A percentile compares a stretch with the other conserved stretches of the same genome.
phyloP scores from a whole-genome alignment of 2,888 invertebrate species.

The Euphydryas editha region DNA sequence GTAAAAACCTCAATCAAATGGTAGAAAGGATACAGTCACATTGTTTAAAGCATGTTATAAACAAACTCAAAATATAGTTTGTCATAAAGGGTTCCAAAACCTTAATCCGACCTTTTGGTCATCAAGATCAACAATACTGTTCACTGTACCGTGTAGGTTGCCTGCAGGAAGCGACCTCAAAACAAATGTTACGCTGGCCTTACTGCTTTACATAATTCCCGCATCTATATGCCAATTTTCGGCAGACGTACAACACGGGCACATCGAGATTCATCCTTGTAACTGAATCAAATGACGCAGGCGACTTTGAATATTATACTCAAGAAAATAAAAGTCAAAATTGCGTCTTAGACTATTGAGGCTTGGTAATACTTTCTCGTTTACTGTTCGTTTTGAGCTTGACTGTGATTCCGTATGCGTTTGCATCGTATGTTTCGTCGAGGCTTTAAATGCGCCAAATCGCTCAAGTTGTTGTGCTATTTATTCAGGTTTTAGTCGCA shows the following conservation, averaged over 20 bases:
- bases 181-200: slow-evolving; percentile 18
- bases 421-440: slow-evolving; percentile 37
- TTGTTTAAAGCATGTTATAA: background rate
- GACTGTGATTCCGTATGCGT: slow-evolving; percentile 38
- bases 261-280: slow-evolving; percentile 29
- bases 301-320: slow-evolving; percentile 27
- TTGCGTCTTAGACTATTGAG: slow-evolving; percentile 13
- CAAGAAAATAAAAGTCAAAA: slow-evolving; percentile 8
- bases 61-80: background rate
- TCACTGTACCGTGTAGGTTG: slow-evolving; percentile 34
- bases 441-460: slow-evolving; percentile 34
- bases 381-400: slow-evolving; percentile 31
- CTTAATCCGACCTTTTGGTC: slow-evolving; percentile 30
- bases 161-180: slow-evolving; percentile 38
- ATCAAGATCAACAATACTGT: slow-evolving; percentile 31
- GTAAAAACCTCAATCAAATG: background rate
- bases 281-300: slow-evolving; percentile 13
- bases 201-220: slow-evolving; percentile 37
- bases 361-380: background rate
- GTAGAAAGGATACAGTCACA: background rate
- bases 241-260: slow-evolving; percentile 37
- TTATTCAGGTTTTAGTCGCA: background rate
- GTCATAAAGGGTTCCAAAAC: slow-evolving; percentile 7
- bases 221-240: slow-evolving; percentile 45
- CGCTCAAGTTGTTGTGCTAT: background rate